phyloP scores from a whole-genome alignment of 1,140 invertebrate genomes.

The Temnothorax longispinosus region DNA sequence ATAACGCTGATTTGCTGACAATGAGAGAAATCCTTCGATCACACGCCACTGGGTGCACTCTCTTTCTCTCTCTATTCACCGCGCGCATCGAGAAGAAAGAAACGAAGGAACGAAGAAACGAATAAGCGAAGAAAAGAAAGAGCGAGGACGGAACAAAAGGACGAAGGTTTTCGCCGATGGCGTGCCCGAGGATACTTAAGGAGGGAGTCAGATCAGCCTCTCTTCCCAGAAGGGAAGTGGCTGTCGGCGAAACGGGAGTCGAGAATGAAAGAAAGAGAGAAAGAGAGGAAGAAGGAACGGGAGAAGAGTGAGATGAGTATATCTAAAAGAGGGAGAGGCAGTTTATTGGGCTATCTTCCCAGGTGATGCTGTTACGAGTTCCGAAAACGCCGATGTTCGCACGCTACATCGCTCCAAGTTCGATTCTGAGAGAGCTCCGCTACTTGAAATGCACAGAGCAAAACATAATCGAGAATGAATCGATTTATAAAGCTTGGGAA shows the following conservation, averaged over 20 bases:
- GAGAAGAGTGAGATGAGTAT: not conserved
- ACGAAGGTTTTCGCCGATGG: conserved; percentile 79
- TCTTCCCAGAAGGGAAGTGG: conserved; percentile 82
- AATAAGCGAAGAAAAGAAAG: conserved; percentile 27
- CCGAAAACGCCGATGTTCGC: conserved; percentile 74
- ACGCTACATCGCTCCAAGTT: conserved; percentile 63
- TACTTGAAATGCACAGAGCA: not conserved
- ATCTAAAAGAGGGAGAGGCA: not conserved
- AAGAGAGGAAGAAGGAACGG: not conserved
- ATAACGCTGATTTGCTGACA: conserved; percentile 2
- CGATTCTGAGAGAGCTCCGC: conserved; percentile 1
- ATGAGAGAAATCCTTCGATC: not conserved
- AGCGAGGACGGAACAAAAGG: conserved; percentile 65
- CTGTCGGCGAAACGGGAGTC: conserved; percentile 79
- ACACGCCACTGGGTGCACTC: conserved; percentile 34
- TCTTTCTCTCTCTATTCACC: conserved; percentile 6
- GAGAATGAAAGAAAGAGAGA: conserved; percentile 44
- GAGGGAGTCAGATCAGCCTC: conserved; percentile 73
- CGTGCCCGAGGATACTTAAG: conserved; percentile 82
- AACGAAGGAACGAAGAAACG: conserved; percentile 9
- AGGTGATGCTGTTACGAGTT: conserved; percentile 77
- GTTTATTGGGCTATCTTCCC: conserved; percentile 70
- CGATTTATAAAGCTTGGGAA: not conserved
- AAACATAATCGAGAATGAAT: not conserved
- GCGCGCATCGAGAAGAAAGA: conserved; percentile 26